A percentile compares a stretch with the other conserved stretches of the same genome.
Conservation (phyloP, 2,113 vertebrate species). For the Micronycteris hirsuta region DNA sequence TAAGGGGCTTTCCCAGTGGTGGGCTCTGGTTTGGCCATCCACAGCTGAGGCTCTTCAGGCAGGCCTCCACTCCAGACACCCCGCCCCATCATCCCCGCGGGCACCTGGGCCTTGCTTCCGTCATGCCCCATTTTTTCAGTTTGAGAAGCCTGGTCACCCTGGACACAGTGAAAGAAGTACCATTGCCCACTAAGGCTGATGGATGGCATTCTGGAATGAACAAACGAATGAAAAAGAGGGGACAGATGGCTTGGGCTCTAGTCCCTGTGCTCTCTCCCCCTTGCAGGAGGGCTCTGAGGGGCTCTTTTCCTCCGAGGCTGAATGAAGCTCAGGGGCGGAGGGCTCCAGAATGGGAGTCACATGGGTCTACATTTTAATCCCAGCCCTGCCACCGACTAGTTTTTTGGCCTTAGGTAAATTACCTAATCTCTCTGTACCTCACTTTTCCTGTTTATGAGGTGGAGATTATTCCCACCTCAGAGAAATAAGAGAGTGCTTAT, state of each 20-base stretch:
- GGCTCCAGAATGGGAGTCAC: background rate
- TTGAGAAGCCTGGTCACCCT: background rate
- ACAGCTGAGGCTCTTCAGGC: background rate
- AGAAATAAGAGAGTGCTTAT: background rate
- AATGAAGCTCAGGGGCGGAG: background rate
- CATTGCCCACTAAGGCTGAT: background rate
- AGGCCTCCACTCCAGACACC: background rate
- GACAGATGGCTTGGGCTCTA: background rate
- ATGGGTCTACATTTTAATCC: background rate
- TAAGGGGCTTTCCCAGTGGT: background rate
- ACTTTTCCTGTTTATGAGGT: background rate
- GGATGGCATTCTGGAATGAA: background rate
- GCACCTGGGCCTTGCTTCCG: background rate
- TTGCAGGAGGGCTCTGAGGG: background rate
- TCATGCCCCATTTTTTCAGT: background rate
- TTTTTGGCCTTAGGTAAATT: background rate
- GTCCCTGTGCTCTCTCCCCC: background rate
- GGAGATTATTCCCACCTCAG: background rate
- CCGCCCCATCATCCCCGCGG: background rate
- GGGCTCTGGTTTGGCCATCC: background rate
- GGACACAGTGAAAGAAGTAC: background rate
- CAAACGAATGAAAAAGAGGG: background rate
- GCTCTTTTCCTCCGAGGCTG: background rate
- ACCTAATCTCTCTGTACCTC: background rate
- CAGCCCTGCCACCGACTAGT: background rate